These are phyloP conservation scores for fruit fly (Drosophila melanogaster) DNA, from an alignment of 1,140 invertebrate genomes.

Conservation along the genomic window Release_6_plus_ISO1_MT NT_037436.4:5788501-5789000, in stretches of 20 bases:
- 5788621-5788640: slow-evolving; percentile 58
- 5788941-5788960: slow-evolving; percentile 25
- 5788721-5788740: slow-evolving; percentile 67
- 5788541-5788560: slow-evolving; percentile 22
- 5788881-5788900: slow-evolving; percentile 65
- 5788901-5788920: slow-evolving; percentile 41
- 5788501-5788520: slow-evolving; percentile 20
- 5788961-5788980: slow-evolving; percentile 11
- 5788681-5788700: slow-evolving; percentile 77
- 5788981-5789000: slow-evolving; percentile 31
- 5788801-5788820: slow-evolving; percentile 65
- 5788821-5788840: slow-evolving; percentile 5
- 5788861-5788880: slow-evolving; percentile 37
- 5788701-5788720: slow-evolving; percentile 76
- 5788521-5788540: slow-evolving; percentile 14
- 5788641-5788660: slow-evolving; percentile 63
- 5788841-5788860: slow-evolving; percentile 34
- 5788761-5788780: not conserved
- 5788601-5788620: slow-evolving; percentile 69
- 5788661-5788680: slow-evolving; percentile 59
- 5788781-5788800: slow-evolving; percentile 13
- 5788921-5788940: slow-evolving; percentile 49
- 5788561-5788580: slow-evolving; percentile 65
- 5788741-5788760: slow-evolving; percentile 32
- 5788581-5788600: slow-evolving; percentile 37